phyloP scores from a whole-genome alignment of 2,113 vertebrate genomes.

The Nettapus auritus region DNA sequence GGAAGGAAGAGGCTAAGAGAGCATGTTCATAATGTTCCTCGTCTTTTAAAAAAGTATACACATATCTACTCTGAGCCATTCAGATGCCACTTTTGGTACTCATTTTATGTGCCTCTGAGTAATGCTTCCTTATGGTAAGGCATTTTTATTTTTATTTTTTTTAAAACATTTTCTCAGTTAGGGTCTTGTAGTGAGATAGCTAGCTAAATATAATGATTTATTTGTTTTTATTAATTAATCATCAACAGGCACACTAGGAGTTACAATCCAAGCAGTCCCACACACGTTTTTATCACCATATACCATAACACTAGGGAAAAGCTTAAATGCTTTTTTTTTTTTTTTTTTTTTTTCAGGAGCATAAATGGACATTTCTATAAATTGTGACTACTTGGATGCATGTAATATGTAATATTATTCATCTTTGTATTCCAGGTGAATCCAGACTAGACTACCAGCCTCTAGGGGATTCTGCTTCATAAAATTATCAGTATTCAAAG shows the following conservation, averaged over 20 bases:
- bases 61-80: background rate
- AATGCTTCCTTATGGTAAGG: background rate
- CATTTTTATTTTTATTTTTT: background rate
- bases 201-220: slow-evolving; percentile 35
- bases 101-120: background rate
- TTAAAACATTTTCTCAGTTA: background rate
- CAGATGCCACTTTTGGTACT: background rate
- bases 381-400: slow-evolving; percentile 62
- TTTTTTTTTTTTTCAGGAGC: slow-evolving; percentile 31
- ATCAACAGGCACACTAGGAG: slow-evolving; percentile 19
- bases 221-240: slow-evolving; percentile 64
- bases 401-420: slow-evolving; percentile 71
- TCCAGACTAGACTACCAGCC: slow-evolving; percentile 70
- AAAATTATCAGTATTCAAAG: slow-evolving; percentile 76
- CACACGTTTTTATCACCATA: slow-evolving; percentile 42
- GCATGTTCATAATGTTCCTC: slow-evolving; percentile 9
- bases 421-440: slow-evolving; percentile 75
- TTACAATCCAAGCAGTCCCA: slow-evolving; percentile 23
- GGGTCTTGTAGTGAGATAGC: background rate
- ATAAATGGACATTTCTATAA: slow-evolving; percentile 66
- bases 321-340: slow-evolving; percentile 17
- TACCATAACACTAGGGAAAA: slow-evolving; percentile 32
- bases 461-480: slow-evolving; percentile 72
- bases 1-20: background rate
- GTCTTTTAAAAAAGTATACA: background rate